These are phyloP conservation scores for Eulacestoma nigropectus DNA, from an alignment of 2,113 vertebrate genomes.

Conservation along the genomic window DNA sequence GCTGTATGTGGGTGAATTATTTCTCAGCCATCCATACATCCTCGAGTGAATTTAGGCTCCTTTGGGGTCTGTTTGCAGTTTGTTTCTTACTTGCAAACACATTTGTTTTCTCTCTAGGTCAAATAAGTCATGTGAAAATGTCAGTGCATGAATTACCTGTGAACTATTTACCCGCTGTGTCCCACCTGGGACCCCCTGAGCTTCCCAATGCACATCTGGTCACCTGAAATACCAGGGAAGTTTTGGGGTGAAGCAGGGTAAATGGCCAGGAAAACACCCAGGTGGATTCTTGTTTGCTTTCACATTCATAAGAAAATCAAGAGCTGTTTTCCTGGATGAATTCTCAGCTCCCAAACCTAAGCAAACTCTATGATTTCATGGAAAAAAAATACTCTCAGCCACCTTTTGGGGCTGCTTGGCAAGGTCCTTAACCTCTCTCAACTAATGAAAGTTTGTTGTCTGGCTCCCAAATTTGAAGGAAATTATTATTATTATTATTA, in stretches of 20 bases:
- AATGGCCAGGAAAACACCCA: neutral
- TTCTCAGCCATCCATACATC: neutral
- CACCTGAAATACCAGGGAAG: neutral
- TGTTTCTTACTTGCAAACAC: neutral
- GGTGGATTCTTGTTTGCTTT: neutral
- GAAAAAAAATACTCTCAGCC: neutral
- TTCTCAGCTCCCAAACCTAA: neutral
- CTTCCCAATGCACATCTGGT: rapidly evolving
- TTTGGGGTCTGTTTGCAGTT: neutral
- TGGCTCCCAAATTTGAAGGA: neutral
- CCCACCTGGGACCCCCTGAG: neutral
- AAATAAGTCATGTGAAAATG: neutral
- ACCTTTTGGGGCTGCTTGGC: rapidly evolving
- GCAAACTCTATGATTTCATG: neutral
- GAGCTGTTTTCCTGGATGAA: neutral
- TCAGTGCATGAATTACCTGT: slow-evolving; percentile 8
- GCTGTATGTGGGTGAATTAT: neutral
- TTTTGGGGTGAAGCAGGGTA: neutral
- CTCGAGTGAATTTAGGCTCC: neutral
- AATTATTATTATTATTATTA: neutral
- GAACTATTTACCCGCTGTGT: neutral
- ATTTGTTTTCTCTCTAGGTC: slow-evolving; percentile 17
- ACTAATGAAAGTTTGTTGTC: neutral
- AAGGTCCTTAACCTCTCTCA: neutral
- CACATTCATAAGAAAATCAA: neutral